phyloP scores from a whole-genome alignment of 1,140 invertebrate genomes.

The Vanessa atalanta region DNA sequence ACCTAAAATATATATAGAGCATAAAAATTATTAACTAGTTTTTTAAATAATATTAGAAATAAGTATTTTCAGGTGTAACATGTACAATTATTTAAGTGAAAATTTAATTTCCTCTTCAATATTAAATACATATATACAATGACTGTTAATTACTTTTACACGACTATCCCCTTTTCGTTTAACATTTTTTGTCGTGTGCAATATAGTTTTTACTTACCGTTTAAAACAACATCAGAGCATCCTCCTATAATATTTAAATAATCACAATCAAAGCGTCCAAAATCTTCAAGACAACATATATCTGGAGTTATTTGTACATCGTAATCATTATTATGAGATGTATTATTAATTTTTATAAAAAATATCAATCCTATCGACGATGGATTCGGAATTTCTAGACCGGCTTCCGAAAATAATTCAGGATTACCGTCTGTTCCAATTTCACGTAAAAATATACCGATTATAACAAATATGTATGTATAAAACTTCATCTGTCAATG shows the following conservation, averaged over 20 bases:
- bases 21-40: no score
- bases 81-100: no score
- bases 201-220: conserved; percentile 42
- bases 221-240: conserved; percentile 45
- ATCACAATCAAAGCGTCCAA: conserved; percentile 48
- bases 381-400: conserved; percentile 38
- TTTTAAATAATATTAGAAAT: no score
- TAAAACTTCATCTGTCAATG: conserved; percentile 50
- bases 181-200: no score
- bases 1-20: conserved; percentile 44
- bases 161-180: no score
- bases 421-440: conserved; percentile 27
- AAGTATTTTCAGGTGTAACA: no score
- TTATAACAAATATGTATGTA: conserved; percentile 42
- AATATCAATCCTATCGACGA: conserved; percentile 52
- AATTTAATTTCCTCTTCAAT: no score
- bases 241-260: conserved; percentile 51
- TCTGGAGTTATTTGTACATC: conserved; percentile 51
- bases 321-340: conserved; percentile 45
- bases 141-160: no score
- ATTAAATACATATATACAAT: no score
- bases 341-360: conserved; percentile 55
- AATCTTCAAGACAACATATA: conserved; percentile 55
- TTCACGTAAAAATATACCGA: conserved; percentile 51
- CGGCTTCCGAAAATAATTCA: conserved; percentile 43